These are phyloP conservation scores for Spodoptera litura DNA, from an alignment of 1,140 invertebrate species.

Conservation along the genomic window DNA sequence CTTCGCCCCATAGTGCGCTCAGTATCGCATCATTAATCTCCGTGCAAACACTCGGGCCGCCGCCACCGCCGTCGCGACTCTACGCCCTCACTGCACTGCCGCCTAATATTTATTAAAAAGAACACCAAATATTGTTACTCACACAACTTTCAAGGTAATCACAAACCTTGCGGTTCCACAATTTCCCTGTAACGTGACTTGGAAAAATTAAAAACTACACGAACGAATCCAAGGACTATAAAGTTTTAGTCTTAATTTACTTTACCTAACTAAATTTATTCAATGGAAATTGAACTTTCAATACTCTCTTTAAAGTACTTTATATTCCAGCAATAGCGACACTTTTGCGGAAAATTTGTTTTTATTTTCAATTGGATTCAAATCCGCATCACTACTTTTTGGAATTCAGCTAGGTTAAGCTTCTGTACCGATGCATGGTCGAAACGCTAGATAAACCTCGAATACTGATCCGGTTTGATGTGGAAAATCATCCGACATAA, in stretches of 20 bases:
- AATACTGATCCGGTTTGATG: slow-evolving; percentile 7
- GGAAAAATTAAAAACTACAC: slow-evolving; percentile 45
- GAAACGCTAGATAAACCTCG: slow-evolving; percentile 15
- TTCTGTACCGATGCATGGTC: slow-evolving; percentile 13
- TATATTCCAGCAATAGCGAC: slow-evolving; percentile 24
- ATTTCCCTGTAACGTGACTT: slow-evolving; percentile 50
- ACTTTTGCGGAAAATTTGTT: slow-evolving; percentile 19
- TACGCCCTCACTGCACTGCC: slow-evolving; percentile 54
- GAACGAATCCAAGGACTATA: slow-evolving; percentile 1
- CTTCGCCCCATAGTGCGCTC: slow-evolving; percentile 65
- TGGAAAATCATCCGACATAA: slow-evolving; percentile 5
- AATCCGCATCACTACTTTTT: slow-evolving; percentile 33
- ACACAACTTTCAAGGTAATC: slow-evolving; percentile 27
- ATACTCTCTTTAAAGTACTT: slow-evolving; percentile 7
- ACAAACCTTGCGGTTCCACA: slow-evolving; percentile 37
- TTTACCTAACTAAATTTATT: slow-evolving; percentile 11
- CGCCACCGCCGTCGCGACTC: slow-evolving; percentile 42
- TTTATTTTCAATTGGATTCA: slow-evolving; percentile 36
- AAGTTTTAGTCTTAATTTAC: slow-evolving; percentile 23
- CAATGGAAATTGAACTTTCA: slow-evolving; percentile 27
- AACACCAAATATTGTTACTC: slow-evolving; percentile 12
- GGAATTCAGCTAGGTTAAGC: slow-evolving; percentile 33
- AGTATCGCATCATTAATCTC: slow-evolving; percentile 79
- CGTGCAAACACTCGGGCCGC: slow-evolving; percentile 64
- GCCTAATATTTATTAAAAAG: slow-evolving; percentile 51